Base-by-base conservation (phyloP, 2,797 vertebrate species). In the Heteromormyrus szaboi region DNA sequence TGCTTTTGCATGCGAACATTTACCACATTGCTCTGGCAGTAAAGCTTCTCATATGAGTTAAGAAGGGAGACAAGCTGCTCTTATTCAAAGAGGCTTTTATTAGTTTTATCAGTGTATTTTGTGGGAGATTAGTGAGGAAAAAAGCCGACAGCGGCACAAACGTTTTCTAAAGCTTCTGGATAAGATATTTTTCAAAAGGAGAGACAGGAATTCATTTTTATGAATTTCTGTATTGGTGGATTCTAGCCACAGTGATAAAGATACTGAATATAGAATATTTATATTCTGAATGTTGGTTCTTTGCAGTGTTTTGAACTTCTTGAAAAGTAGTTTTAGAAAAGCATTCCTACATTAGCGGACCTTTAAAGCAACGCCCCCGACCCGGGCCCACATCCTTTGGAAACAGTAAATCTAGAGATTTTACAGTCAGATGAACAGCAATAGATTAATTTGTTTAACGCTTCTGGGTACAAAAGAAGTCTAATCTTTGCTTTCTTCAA, bases 351-450 rank as follows among this genome's bases (percentile, higher is more conserved):
- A 17, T 88, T 92, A 92, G 93, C 92, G 91, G 79, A 51, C 44
- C 25, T 91, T 92, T 90, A 90, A 92, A 95, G 94, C 89, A 90
- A 92, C 92, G 95, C 94, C 96, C 95, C 93, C 93, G 94, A 91
- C 92, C 92, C 93, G 94, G 89, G 93, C 93, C 95, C 95, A 94
- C 93, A 93, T 92, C 89, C 91, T 94, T 94, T 95, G 93, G 92
- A 94, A 95, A 95, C 94, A 96, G 95, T 96, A 96, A 96, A 97
- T 96, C 95, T 95, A 96, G 96, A 96, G 96, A 98, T 98, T 98
- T 98, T 97, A 97, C 97, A 98, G 96, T 97, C 96, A 98, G 96
- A 95, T 97, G 97, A 97, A 94, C 97, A 97, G 96, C 96, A 97
- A 98, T 96, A 95, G 96, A 95, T 96, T 95, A 95, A 97, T 98